Evolutionary conservation across 2,888 invertebrate genomes (phyloP).

Genomic region (Agrenia bidenticulata): DNA sequence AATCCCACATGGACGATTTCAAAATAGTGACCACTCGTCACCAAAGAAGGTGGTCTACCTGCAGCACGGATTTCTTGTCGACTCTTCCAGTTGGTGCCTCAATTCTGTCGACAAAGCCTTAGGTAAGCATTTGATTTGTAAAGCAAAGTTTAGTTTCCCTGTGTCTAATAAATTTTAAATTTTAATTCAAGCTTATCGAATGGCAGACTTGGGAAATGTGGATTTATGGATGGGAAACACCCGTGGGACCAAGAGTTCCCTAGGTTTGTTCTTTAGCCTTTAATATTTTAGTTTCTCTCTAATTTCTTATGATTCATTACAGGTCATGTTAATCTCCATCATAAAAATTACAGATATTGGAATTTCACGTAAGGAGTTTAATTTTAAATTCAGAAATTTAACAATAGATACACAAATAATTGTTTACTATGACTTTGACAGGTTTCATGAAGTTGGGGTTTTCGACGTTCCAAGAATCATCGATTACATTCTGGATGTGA

Average conservation of each 20-base stretch:
- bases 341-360: not conserved
- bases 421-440: not conserved
- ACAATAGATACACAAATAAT: too few species aligned
- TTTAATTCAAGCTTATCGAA: constrained; percentile 7
- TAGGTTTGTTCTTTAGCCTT: too few species aligned
- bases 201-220: constrained; percentile 9
- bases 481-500: constrained; percentile 11
- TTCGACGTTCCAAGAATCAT: constrained; percentile 9
- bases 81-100: not conserved
- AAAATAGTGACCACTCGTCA: not conserved
- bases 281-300: too few species aligned
- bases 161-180: too few species aligned
- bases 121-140: not conserved
- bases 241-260: not conserved
- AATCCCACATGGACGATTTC: constrained; percentile 1
- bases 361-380: constrained; percentile 1
- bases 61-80: constrained; percentile 10
- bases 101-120: constrained; percentile 13
- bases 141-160: too few species aligned
- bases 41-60: constrained; percentile 16
- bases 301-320: too few species aligned
- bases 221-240: constrained; percentile 9
- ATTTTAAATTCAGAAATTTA: too few species aligned
- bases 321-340: not conserved
- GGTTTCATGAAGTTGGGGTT: constrained; percentile 12